A percentile compares a stretch with the other conserved stretches of the same genome.
phyloP scores from a whole-genome alignment of 1,140 invertebrate genomes.

The Drosophila watanabei region DNA sequence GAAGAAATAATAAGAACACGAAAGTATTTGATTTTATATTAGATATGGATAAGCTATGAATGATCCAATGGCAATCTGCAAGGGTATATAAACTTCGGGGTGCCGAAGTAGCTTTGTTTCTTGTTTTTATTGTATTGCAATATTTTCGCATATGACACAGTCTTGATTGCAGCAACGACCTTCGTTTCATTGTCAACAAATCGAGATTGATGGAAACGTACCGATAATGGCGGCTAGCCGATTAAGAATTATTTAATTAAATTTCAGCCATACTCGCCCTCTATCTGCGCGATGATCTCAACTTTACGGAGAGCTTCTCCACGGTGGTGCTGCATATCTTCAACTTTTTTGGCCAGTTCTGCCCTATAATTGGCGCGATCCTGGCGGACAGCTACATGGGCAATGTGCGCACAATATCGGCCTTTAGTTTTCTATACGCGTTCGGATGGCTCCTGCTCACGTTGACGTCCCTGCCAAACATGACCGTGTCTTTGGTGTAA shows the following conservation, averaged over 20 bases:
- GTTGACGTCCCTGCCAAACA: conserved; percentile 64
- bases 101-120: background rate
- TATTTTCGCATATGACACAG: conserved; percentile 7
- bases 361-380: conserved; percentile 92
- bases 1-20: no score
- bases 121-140: background rate
- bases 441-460: conserved; percentile 88
- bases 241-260: conserved; percentile 36
- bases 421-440: conserved; percentile 90
- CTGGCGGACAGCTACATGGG: conserved; percentile 93
- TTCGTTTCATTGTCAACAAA: conserved; percentile 40
- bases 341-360: conserved; percentile 92
- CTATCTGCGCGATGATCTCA: conserved; percentile 88
- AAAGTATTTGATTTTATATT: no score
- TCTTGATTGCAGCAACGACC: conserved; percentile 19
- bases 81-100: no score
- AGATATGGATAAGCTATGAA: no score
- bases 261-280: conserved; percentile 90
- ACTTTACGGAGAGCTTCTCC: conserved; percentile 87
- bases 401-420: conserved; percentile 88
- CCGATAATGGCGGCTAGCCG: background rate
- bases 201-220: conserved; percentile 16
- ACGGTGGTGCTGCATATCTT: conserved; percentile 92
- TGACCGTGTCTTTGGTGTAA: conserved; percentile 69
- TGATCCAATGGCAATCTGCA: no score